These are phyloP conservation scores for Psilopsiagon aurifrons DNA, from an alignment of 2,113 vertebrate species.

Conservation along the genomic window DNA sequence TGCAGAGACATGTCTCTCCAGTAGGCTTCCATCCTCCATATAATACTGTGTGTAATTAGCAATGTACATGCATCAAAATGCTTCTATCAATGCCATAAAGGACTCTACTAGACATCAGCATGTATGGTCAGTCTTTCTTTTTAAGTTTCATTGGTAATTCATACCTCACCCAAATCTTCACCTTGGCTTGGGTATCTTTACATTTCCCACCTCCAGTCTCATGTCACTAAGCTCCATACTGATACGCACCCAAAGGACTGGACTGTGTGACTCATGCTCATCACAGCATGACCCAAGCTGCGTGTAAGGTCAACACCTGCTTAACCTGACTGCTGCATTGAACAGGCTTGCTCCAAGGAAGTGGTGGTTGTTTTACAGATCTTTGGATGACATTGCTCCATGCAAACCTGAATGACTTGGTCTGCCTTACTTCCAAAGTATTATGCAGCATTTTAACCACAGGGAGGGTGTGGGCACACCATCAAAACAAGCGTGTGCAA, in stretches of 20 bases:
- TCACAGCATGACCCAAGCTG: not conserved
- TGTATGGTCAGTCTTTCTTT: not conserved
- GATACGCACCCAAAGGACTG: not conserved
- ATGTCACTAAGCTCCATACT: not conserved
- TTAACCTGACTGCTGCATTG: not conserved
- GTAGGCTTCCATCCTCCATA: not conserved
- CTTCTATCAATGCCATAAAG: not conserved
- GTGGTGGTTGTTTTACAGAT: not conserved
- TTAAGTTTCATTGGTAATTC: not conserved
- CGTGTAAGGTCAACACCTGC: not conserved
- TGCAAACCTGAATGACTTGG: not conserved
- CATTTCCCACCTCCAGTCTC: not conserved
- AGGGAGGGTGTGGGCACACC: no score
- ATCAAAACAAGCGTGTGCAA: not conserved
- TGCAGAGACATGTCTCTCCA: not conserved
- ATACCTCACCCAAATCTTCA: not conserved
- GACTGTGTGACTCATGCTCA: not conserved
- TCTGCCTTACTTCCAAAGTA: not conserved
- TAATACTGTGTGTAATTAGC: not conserved
- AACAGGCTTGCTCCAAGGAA: not conserved
- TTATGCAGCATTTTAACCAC: not conserved
- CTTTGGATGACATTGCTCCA: not conserved
- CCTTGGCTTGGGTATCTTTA: not conserved
- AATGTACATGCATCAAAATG: not conserved
- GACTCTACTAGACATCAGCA: not conserved